Conservation (phyloP, 2,797 vertebrate species). For the Otolemur crassicaudatus region DNA sequence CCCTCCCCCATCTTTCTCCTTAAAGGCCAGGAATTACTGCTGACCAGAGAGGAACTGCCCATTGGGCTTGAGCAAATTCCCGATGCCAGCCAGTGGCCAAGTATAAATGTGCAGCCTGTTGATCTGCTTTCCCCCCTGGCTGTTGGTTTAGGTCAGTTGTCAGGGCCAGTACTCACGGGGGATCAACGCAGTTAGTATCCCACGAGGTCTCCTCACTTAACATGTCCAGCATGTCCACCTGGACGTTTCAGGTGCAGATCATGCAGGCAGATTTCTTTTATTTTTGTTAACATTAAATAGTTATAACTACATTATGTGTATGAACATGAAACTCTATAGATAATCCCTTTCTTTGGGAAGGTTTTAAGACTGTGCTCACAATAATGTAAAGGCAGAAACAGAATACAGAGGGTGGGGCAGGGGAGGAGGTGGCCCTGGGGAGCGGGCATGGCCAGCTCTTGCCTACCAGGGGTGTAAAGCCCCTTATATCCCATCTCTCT, state of each 20-base stretch:
- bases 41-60: neutral
- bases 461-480: rapidly evolving
- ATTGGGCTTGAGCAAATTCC: neutral
- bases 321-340: neutral
- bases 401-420: neutral
- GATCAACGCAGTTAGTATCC: neutral
- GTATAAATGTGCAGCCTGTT: neutral
- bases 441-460: neutral
- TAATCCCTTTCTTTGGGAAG: neutral
- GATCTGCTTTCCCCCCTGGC: neutral
- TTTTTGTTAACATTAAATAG: neutral
- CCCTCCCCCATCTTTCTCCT: neutral
- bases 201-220: neutral
- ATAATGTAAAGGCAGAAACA: neutral
- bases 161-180: neutral
- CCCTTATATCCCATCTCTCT: neutral
- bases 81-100: neutral
- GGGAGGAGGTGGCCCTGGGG: neutral
- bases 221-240: rapidly evolving
- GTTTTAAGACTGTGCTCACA: neutral
- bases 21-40: neutral
- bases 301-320: neutral
- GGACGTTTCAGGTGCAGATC: neutral
- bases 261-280: neutral
- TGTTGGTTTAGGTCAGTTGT: neutral